These are phyloP conservation scores for Erebia epiphron DNA, from an alignment of 2,888 invertebrate species.

Conservation along the genomic window DNA sequence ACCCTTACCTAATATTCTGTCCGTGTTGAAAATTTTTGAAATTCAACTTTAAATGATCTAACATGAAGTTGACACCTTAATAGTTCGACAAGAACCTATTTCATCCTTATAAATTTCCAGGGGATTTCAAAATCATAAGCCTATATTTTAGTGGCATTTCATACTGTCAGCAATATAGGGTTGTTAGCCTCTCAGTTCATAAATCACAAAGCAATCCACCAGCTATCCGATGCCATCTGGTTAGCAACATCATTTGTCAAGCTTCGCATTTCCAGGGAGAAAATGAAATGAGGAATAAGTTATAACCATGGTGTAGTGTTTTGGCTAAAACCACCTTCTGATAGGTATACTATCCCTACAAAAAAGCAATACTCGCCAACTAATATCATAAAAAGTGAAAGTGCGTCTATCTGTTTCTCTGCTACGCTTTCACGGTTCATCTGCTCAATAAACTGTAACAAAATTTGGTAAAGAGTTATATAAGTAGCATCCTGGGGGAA, in stretches of 20 bases:
- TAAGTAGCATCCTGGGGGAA: no score
- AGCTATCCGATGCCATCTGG: constrained; percentile 39
- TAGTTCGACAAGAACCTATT: neutral
- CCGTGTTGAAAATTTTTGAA: no score
- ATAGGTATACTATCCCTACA: no score
- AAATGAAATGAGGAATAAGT: constrained; percentile 1
- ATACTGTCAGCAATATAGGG: neutral
- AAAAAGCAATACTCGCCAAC: no score
- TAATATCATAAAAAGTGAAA: no score
- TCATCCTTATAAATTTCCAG: neutral
- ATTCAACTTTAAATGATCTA: no score
- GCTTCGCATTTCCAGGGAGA: constrained; percentile 17
- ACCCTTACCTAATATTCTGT: no score
- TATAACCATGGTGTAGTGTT: neutral
- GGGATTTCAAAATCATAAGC: neutral
- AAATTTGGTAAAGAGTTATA: no score
- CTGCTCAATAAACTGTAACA: no score
- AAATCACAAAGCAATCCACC: constrained; percentile 45
- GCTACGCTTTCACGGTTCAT: no score
- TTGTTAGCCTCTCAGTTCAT: constrained; percentile 36
- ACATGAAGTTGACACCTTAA: no score
- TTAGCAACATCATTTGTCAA: constrained; percentile 44
- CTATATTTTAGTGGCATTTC: neutral
- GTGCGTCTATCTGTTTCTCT: no score
- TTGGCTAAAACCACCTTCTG: neutral